Conservation (phyloP, 2,113 vertebrate species). For the Emydura subglobosa region DNA sequence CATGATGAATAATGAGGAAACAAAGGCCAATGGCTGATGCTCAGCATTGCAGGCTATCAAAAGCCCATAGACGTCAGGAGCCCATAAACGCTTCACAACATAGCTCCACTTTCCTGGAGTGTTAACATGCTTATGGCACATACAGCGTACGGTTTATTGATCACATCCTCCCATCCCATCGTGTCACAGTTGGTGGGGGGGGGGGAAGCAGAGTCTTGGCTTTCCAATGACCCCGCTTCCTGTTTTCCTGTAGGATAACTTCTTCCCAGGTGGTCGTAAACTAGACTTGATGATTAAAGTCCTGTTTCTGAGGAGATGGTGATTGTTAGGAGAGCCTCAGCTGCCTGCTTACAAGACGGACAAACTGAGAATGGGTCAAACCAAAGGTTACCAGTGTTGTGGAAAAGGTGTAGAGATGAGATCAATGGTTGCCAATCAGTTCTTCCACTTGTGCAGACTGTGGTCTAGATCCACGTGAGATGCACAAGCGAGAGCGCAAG, state of each 20-base stretch:
- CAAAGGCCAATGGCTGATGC: neutral
- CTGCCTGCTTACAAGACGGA: neutral
- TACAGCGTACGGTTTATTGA: neutral
- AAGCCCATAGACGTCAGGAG: neutral
- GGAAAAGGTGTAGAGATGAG: neutral
- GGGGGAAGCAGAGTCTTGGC: neutral
- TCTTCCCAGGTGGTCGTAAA: neutral
- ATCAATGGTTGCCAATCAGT: neutral
- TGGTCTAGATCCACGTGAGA: neutral
- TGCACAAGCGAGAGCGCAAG: neutral
- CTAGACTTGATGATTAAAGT: neutral
- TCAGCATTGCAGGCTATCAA: neutral
- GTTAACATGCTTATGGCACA: neutral
- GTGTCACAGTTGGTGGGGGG: neutral
- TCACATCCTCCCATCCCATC: neutral
- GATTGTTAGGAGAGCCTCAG: neutral
- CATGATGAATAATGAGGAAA: neutral
- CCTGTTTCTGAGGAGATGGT: neutral
- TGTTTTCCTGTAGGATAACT: neutral
- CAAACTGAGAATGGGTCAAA: neutral
- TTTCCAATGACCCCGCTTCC: neutral
- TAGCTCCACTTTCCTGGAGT: neutral
- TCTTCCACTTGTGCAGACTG: neutral
- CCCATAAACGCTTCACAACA: neutral
- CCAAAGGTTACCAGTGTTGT: neutral